Percentiles rank a stretch among this genome's conserved stretches.
These are phyloP conservation scores for Oreochromis spilurus DNA, from an alignment of 2,113 vertebrate species.

Conservation along the genomic window DNA sequence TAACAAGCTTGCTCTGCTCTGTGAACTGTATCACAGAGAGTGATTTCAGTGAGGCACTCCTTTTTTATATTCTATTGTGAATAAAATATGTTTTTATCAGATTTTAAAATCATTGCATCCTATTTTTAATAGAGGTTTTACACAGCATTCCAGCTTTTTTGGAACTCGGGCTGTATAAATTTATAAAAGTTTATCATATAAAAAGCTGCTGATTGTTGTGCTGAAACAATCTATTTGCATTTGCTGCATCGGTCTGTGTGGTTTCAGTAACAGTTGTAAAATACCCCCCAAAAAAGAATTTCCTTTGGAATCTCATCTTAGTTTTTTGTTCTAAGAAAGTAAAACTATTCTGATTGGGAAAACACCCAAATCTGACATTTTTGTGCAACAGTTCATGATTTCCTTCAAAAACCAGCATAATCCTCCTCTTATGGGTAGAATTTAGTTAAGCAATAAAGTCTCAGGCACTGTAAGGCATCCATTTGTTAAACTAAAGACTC, in stretches of 20 bases:
- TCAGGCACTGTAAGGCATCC: not conserved
- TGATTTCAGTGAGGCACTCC: not conserved
- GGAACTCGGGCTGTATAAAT: accelerated
- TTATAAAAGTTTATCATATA: not conserved
- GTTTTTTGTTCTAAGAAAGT: not conserved
- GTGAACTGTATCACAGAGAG: not conserved
- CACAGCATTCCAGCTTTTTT: not conserved
- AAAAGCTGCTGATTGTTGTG: not conserved
- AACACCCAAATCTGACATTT: not conserved
- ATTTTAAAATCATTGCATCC: not conserved
- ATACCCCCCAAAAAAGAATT: not conserved
- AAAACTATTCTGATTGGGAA: not conserved
- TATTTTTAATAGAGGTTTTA: not conserved
- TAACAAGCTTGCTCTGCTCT: not conserved
- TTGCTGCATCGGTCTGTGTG: not conserved
- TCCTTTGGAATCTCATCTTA: not conserved
- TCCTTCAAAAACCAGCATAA: not conserved
- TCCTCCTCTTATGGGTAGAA: accelerated
- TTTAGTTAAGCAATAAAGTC: not conserved
- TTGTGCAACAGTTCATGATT: not conserved
- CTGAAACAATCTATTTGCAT: not conserved
- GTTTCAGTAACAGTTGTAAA: not conserved
- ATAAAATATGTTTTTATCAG: not conserved
- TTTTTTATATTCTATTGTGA: not conserved
- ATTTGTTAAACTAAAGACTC: not conserved